Evolutionary conservation across 2,113 vertebrate species (phyloP).

Genomic region (Nematolebias whitei): DNA sequence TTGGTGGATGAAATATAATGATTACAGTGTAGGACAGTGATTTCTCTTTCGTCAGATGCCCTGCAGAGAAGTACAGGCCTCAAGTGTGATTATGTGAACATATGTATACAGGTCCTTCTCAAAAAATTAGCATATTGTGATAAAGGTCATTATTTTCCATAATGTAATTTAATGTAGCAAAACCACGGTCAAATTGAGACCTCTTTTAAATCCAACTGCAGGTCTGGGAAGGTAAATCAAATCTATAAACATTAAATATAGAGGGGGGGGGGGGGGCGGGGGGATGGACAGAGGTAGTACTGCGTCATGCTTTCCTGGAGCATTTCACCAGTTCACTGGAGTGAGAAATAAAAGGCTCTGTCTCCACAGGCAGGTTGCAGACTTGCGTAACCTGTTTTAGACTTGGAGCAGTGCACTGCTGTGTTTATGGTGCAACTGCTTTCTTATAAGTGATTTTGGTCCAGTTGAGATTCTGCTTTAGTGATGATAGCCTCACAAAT

Average conservation of each 20-base stretch:
- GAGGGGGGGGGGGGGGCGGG: neutral
- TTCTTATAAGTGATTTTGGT: slow-evolving; percentile 16
- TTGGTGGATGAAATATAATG: slow-evolving; percentile 55
- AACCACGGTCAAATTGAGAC: neutral
- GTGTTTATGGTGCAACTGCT: slow-evolving; percentile 19
- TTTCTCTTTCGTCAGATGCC: slow-evolving; percentile 21
- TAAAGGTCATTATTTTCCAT: no score
- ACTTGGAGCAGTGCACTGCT: slow-evolving; percentile 20
- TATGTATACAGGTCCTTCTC: no score
- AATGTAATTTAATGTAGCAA: no score
- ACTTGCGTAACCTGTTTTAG: slow-evolving; percentile 66
- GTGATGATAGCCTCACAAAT: neutral
- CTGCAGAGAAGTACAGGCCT: slow-evolving; percentile 22
- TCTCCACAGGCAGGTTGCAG: slow-evolving; percentile 52
- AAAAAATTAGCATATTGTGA: no score
- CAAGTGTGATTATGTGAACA: slow-evolving; percentile 6
- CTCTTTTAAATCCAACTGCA: slow-evolving; percentile 4
- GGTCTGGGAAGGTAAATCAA: slow-evolving; percentile 40
- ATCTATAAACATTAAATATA: slow-evolving; percentile 62
- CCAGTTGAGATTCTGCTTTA: slow-evolving; percentile 8
- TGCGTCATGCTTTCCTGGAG: slow-evolving; percentile 52
- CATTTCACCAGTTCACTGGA: slow-evolving; percentile 64
- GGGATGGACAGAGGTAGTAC: slow-evolving; percentile 48
- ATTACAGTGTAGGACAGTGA: slow-evolving; percentile 27
- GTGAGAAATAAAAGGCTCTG: slow-evolving; percentile 68